Evolutionary conservation across 2,113 vertebrate genomes (phyloP).

Genomic region (Anser cygnoides): DNA sequence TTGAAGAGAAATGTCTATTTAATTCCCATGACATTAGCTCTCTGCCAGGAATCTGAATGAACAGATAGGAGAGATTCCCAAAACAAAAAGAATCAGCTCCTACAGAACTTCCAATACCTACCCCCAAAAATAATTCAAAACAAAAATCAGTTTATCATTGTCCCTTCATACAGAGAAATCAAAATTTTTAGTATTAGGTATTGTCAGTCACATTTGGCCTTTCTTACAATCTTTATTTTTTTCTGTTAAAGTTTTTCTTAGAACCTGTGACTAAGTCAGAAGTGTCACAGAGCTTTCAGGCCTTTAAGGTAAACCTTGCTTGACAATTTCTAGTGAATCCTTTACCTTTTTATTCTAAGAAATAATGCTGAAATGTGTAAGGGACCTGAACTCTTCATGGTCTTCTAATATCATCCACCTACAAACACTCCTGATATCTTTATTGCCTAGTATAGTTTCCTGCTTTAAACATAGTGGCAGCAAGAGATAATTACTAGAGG

Average conservation of each 20-base stretch:
- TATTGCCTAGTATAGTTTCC: neutral
- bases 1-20: neutral
- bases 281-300: neutral
- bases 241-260: neutral
- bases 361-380: neutral
- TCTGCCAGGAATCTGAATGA: neutral
- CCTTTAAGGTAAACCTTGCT: neutral
- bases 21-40: neutral
- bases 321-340: neutral
- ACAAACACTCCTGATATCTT: neutral
- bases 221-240: neutral
- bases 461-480: neutral
- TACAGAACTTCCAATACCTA: neutral
- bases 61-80: neutral
- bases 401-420: neutral
- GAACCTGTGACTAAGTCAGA: neutral
- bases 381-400: neutral
- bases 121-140: neutral
- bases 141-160: neutral
- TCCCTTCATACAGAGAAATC: neutral
- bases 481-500: neutral
- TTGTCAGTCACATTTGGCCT: neutral
- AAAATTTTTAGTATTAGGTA: neutral
- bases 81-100: neutral
- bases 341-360: neutral